Percentiles rank a stretch among this genome's conserved stretches.
Evolutionary conservation across 92 coral and sea anemone genomes (phyloP).

Genomic region (Phenganax stokvisi): DNA sequence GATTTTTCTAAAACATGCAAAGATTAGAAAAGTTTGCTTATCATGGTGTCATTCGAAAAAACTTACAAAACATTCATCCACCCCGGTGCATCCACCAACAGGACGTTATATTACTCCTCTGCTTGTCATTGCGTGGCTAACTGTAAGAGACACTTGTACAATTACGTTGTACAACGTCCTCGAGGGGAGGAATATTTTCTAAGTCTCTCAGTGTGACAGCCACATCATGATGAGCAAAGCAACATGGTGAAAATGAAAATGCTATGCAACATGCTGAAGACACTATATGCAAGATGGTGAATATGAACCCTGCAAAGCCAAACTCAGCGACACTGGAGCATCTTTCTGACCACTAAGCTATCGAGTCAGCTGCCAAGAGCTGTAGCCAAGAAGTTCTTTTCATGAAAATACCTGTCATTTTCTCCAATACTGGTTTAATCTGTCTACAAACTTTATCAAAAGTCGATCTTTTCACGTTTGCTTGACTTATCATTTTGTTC

Average conservation of each 20-base stretch:
- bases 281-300: too few relatives aligned
- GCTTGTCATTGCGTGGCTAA: background rate
- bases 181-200: too few relatives aligned
- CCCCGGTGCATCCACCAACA: too few relatives aligned
- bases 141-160: too few relatives aligned
- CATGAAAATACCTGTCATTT: slow-evolving; percentile 21
- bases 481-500: slow-evolving; percentile 54
- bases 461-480: slow-evolving; percentile 57
- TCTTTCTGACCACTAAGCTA: background rate
- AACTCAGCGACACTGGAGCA: background rate
- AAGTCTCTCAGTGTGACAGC: background rate
- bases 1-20: slow-evolving; percentile 42
- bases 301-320: background rate
- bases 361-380: too few relatives aligned
- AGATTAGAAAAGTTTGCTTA: too few relatives aligned
- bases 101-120: background rate
- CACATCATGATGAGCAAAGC: background rate
- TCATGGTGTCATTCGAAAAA: too few relatives aligned
- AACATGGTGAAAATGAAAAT: background rate
- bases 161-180: too few relatives aligned
- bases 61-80: too few relatives aligned
- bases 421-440: slow-evolving; percentile 33
- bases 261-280: too few relatives aligned
- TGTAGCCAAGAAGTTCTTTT: too few relatives aligned
- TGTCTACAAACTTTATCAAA: slow-evolving; percentile 71